Evolutionary conservation across 1,140 invertebrate species (phyloP), one percentile per base, ranked within the genome.

Genomic region (Ericerus pela): DNA sequence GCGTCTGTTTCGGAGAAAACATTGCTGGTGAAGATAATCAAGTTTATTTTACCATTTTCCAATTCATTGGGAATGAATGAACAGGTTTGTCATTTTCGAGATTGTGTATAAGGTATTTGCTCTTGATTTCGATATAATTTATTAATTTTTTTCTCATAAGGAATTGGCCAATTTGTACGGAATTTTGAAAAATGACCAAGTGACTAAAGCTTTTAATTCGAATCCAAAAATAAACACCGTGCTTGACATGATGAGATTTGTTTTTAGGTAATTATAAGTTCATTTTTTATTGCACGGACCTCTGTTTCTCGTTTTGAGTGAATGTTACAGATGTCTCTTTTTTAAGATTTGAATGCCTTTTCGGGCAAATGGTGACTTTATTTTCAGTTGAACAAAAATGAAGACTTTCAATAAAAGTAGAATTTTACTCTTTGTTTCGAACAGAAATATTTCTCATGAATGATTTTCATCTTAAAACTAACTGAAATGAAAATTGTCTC

Each of bases 41-140:
- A 81, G 16, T 72, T 76, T 58, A 75, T 92, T 0, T 71, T 89
- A 52, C 82, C 84, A 1, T 82, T 79, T 68, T 76, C 82, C 0
- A 85, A 92, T 63, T 90, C 87, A n/a, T 70, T 91, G 6, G 88
- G 88, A 0, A 88, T 90, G 85, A 92, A 92, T 67, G 88, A 92
- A 67, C 87, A 85, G 65, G 68, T 68, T 53, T 27, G 14, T 55
- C 24, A 26, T 41, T 43, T 56, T 37, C 8, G 18, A 54, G 26
- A 11, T 30, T 24, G 18, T 20, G 31, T 41, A 41, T 43, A 38
- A 14, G 2, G 18, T 6, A 58, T 18, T 38, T 24, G 26, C 33
- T 10, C 11, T 56, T 38, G 16, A 27, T 26, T 16, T 22, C n/a
- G 6, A 28, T 22, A 10, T 20, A 30, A 56, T 54, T 28, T 57